Evolutionary conservation across 1,140 invertebrate genomes (phyloP), one percentile per base, ranked within the genome.

Genomic region (Nasonia longicornis): DNA sequence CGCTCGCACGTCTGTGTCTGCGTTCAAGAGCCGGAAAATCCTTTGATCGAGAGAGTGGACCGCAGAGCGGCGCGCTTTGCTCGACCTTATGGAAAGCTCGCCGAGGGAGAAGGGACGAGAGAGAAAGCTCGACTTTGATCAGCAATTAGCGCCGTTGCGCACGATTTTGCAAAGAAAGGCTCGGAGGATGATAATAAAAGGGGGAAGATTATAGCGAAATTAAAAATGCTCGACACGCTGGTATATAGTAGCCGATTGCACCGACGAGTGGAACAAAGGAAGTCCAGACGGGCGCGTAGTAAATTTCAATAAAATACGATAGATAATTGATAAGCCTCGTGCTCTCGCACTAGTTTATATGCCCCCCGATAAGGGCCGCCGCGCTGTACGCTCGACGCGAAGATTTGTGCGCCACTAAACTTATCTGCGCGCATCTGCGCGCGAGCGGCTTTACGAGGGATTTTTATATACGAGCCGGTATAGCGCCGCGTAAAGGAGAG

Each of bases 61-160:
- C 52, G 20, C 20, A 58, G 16, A 58, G 12, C 20, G 16, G 16
- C 2, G 12, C 26, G 66, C 63, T 74, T 58, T 79, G 71, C 38
- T 69, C 81, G 70, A 79, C 70, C 76, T 78, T 64, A 69, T 67
- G 76, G 80, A 75, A 82, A 81, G 71, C 58, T 63, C 22, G 26
- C 22, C 29, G 42, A 42, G 64, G 38, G 75, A 42, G 78, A 66
- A 81, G 14, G 64, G 22, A 45, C 16, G 73, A 58, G 52, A 58
- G 52, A 16, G 64, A 14, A 22, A 64, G 67, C 20, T 48, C 70
- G 74, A 81, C 85, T 86, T 86, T 84, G 85, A 86, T 85, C 83
- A 84, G 81, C 83, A 84, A 85, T 85, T 85, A 84, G 81, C 79
- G 67, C 74, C 73, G 20, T n/a, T 16, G 63, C 31, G 69, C 80